Evolutionary conservation across 1,140 invertebrate species (phyloP).

Genomic region (Caenorhabditis brenneri): DNA sequence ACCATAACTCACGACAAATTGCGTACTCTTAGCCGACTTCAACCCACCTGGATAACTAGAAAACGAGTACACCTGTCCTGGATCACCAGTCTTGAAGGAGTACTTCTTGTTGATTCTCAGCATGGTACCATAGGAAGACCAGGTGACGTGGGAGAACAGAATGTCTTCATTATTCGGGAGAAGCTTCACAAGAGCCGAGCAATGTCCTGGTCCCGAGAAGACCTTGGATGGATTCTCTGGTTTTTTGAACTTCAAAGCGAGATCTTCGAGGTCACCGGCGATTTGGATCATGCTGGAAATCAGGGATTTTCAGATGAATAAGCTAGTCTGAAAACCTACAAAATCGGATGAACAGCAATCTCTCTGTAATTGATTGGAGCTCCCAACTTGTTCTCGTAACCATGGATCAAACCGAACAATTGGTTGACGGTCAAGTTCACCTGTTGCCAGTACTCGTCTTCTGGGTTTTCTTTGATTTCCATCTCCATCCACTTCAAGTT

Average conservation of each 20-base stretch:
- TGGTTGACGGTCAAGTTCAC: conserved; percentile 72
- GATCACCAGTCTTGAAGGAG: conserved; percentile 75
- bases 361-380: conserved; percentile 77
- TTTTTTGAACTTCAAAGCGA: conserved; percentile 73
- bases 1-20: too few species aligned
- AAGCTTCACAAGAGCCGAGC: conserved; percentile 76
- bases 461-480: conserved; percentile 73
- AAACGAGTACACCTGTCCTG: conserved; percentile 72
- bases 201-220: conserved; percentile 71
- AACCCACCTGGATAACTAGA: conserved; percentile 77
- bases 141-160: conserved; percentile 78
- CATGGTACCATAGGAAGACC: conserved; percentile 83
- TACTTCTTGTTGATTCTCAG: conserved; percentile 85
- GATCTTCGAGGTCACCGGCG: conserved; percentile 79
- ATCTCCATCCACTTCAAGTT: conserved; percentile 77
- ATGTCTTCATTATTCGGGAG: conserved; percentile 74
- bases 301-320: neutral
- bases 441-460: conserved; percentile 82
- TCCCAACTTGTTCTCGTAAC: conserved; percentile 76
- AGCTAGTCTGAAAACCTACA: neutral
- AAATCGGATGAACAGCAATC: conserved; percentile 71
- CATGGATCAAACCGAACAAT: conserved; percentile 57
- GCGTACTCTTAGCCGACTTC: too few species aligned
- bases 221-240: conserved; percentile 54
- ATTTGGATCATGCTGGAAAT: conserved; percentile 72